Evolutionary conservation across 1,140 invertebrate genomes (phyloP).

Genomic region (Rhopalosiphum maidis): DNA sequence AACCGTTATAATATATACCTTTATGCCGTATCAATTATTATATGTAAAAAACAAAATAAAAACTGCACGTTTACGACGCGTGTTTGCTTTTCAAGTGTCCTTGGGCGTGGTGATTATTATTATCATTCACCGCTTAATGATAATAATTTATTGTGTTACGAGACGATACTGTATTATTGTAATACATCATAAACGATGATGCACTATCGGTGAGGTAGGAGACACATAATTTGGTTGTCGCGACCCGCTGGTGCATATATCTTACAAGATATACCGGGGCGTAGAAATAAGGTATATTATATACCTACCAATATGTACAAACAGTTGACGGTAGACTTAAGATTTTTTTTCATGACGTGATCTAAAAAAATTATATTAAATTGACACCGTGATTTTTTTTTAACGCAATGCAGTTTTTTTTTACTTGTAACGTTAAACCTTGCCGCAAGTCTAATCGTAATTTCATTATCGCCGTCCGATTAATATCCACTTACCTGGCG

Average conservation of each 20-base stretch:
- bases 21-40: not conserved
- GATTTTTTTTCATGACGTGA: not conserved
- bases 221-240: not conserved
- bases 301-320: not conserved
- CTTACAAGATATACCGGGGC: not conserved
- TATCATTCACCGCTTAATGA: not conserved
- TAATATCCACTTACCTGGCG: slow-evolving; percentile 38
- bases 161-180: not conserved
- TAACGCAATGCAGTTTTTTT: not conserved
- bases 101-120: slow-evolving; percentile 5
- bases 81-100: slow-evolving; percentile 30
- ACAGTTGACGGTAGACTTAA: not conserved
- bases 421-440: not conserved
- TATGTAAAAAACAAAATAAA: not conserved
- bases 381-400: slow-evolving; percentile 32
- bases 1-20: not conserved
- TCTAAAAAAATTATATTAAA: not conserved
- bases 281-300: too few species aligned
- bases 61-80: not conserved
- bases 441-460: slow-evolving; percentile 25
- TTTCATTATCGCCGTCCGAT: slow-evolving; percentile 44
- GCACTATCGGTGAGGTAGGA: not conserved
- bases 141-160: not conserved
- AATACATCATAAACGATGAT: not conserved
- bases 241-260: too few species aligned